phyloP scores from a whole-genome alignment of 2,797 vertebrate species.

The Phataginus tetradactyla region DNA sequence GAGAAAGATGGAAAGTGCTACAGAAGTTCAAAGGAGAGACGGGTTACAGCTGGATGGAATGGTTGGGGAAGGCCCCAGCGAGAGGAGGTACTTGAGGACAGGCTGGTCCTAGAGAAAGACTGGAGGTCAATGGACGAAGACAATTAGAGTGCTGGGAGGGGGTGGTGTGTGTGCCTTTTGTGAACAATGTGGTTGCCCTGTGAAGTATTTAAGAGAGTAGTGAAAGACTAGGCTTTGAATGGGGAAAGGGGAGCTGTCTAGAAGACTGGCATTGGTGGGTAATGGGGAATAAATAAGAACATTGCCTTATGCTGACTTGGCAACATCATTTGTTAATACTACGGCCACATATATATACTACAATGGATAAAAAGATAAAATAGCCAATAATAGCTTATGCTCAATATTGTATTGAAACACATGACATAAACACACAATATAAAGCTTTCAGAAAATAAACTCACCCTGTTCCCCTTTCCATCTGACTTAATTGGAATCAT shows the following conservation, averaged over 20 bases:
- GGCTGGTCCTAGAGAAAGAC: background rate
- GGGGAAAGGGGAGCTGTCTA: too few relatives aligned
- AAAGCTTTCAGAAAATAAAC: background rate
- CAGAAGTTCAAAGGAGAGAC: background rate
- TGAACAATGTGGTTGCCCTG: background rate
- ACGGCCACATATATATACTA: background rate
- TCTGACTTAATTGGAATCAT: constrained; percentile 37
- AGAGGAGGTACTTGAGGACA: background rate
- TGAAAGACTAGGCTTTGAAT: background rate
- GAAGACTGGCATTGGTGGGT: background rate
- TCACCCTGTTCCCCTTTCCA: background rate
- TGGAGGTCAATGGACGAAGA: background rate
- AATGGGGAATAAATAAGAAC: background rate
- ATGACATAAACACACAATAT: background rate
- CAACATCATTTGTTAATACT: background rate
- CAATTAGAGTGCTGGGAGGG: background rate
- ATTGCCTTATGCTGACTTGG: background rate
- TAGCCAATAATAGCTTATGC: background rate
- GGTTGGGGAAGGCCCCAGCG: background rate
- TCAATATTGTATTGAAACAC: background rate
- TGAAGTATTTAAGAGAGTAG: background rate
- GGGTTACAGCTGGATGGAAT: too few relatives aligned
- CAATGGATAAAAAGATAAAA: background rate
- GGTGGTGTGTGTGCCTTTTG: background rate
- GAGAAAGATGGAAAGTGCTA: background rate